Evolutionary conservation across 1,140 invertebrate species (phyloP).

Genomic region (Calliopsis andreniformis): DNA sequence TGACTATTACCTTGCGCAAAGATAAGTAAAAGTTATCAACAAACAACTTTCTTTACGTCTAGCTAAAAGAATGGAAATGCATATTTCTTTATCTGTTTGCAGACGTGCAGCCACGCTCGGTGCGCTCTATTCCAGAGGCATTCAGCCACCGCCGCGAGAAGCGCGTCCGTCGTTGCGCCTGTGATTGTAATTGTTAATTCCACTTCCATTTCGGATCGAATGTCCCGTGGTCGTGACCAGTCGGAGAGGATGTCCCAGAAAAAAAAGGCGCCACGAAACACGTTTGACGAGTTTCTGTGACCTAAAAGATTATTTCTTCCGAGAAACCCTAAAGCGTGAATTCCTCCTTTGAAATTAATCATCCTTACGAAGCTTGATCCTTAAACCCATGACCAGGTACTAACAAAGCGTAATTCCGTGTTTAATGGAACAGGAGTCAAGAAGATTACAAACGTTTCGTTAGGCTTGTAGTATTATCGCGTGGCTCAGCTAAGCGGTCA

Average conservation of each 20-base stretch:
- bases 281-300: slow-evolving; percentile 14
- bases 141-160: slow-evolving; percentile 79
- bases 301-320: slow-evolving; percentile 10
- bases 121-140: slow-evolving; percentile 81
- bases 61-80: neutral
- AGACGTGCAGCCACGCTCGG: slow-evolving; percentile 86
- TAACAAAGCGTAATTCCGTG: neutral
- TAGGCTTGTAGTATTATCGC: slow-evolving; percentile 15
- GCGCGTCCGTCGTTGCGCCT: slow-evolving; percentile 84
- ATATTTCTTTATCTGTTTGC: slow-evolving; percentile 48
- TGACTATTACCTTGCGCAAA: too few relatives aligned
- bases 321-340: neutral
- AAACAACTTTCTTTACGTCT: neutral
- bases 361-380: neutral
- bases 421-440: neutral
- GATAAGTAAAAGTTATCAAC: too few relatives aligned
- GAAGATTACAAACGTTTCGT: slow-evolving; percentile 17
- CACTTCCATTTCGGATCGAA: neutral
- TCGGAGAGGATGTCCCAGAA: neutral
- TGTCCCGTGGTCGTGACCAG: slow-evolving; percentile 8
- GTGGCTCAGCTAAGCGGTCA: neutral
- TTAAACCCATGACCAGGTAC: neutral
- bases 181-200: slow-evolving; percentile 83
- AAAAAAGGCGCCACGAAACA: slow-evolving; percentile 11
- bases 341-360: neutral